Evolutionary conservation across 92 coral and sea anemone genomes (phyloP).

Genomic region (Palythoa grandis): DNA sequence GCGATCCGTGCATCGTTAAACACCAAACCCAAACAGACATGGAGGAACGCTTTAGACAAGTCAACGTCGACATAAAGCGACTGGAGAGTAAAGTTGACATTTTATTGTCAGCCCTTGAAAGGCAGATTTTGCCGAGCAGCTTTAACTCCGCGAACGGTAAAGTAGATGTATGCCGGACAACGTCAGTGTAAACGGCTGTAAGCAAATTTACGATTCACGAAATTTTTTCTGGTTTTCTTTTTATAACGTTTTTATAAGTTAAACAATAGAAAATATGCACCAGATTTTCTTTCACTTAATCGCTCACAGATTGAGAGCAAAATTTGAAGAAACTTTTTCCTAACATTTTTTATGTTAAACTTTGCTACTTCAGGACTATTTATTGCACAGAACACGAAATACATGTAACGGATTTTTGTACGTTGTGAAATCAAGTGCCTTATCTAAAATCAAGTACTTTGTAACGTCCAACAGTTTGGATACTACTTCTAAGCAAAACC

Average conservation of each 20-base stretch:
- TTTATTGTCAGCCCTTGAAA: slow-evolving; percentile 62
- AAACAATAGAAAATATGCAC: background rate
- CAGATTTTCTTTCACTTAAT: background rate
- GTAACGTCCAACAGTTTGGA: too few relatives aligned
- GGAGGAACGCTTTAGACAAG: slow-evolving; percentile 75
- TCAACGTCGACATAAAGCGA: slow-evolving; percentile 66
- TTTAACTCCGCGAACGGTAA: background rate
- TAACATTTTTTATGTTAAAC: background rate
- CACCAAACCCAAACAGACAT: slow-evolving; percentile 33
- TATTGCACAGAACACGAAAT: background rate
- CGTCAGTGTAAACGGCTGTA: background rate
- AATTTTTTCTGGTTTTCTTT: too few relatives aligned
- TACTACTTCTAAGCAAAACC: too few relatives aligned
- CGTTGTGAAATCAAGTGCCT: too few relatives aligned
- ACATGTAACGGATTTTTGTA: background rate
- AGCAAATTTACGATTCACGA: too few relatives aligned
- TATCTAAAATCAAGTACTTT: too few relatives aligned
- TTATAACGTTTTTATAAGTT: too few relatives aligned
- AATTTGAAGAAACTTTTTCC: background rate
- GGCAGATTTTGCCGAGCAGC: slow-evolving; percentile 10
- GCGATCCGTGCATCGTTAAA: slow-evolving; percentile 41
- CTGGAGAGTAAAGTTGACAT: slow-evolving; percentile 81
- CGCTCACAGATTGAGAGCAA: background rate
- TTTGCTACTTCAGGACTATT: background rate
- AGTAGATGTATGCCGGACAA: background rate